Evolutionary conservation across 2,113 vertebrate species (phyloP).

Genomic region (Perognathus longimembris): DNA sequence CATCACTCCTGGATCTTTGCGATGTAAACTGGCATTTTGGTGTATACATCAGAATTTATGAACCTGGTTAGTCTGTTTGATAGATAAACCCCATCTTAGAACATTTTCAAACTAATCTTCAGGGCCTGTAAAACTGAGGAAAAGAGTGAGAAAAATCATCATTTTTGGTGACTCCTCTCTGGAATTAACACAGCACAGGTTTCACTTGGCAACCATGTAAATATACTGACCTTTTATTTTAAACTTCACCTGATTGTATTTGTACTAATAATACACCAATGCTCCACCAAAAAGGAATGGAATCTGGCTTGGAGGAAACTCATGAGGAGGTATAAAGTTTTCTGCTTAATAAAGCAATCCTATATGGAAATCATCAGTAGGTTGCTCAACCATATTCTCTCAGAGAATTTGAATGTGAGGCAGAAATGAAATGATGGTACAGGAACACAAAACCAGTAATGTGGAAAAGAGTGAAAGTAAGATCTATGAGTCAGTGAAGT

Average conservation of each 20-base stretch:
- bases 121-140: background rate
- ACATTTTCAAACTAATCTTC: background rate
- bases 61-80: background rate
- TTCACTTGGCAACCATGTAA: background rate
- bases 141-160: background rate
- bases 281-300: background rate
- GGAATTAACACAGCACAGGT: background rate
- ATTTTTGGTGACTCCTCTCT: background rate
- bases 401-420: background rate
- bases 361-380: background rate
- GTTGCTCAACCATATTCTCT: slow-evolving; percentile 16
- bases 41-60: background rate
- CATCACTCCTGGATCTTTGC: too few relatives aligned
- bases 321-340: background rate
- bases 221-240: background rate
- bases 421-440: background rate
- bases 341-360: background rate
- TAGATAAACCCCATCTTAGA: background rate
- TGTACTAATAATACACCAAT: background rate
- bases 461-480: background rate
- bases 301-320: background rate
- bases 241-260: background rate
- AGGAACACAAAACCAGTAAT: slow-evolving; percentile 2
- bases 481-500: background rate
- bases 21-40: background rate